Evolutionary conservation across 2,888 invertebrate species (phyloP).

Genomic region (Pachliopta kotzebuea): DNA sequence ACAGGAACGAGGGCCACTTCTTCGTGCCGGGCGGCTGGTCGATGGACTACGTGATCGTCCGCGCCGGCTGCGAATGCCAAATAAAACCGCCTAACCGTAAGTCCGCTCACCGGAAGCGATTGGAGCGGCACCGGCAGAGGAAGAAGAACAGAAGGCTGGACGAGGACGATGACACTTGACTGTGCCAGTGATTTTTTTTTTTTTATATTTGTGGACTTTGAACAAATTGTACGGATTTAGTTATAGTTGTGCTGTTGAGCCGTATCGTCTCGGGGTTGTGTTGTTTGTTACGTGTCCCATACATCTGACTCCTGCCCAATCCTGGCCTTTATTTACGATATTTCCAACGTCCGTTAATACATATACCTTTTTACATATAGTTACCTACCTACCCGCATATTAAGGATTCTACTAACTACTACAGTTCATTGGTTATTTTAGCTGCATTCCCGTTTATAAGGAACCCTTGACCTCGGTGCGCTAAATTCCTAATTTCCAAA

Average conservation of each 20-base stretch:
- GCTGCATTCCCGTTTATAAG: too few relatives aligned
- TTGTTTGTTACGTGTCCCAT: too few relatives aligned
- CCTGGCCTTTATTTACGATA: too few relatives aligned
- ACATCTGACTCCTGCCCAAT: too few relatives aligned
- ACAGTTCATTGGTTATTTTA: too few relatives aligned
- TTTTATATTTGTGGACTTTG: conserved; percentile 54
- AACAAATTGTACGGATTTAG: conserved; percentile 54
- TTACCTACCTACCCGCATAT: too few relatives aligned
- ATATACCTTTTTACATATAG: too few relatives aligned
- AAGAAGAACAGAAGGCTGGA: conserved; percentile 58
- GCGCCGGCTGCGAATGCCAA: conserved; percentile 92
- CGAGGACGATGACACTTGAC: conserved; percentile 68
- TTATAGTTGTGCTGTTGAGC: conserved; percentile 43
- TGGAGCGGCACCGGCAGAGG: conserved; percentile 58
- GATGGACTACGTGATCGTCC: conserved; percentile 60
- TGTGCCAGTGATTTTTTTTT: conserved; percentile 44
- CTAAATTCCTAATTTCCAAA: too few relatives aligned
- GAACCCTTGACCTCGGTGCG: too few relatives aligned
- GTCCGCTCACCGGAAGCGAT: conserved; percentile 46
- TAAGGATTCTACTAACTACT: too few relatives aligned
- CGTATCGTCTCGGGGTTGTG: conserved; percentile 30
- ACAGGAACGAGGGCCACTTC: conserved; percentile 27
- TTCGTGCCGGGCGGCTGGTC: conserved; percentile 28
- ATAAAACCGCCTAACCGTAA: conserved; percentile 82
- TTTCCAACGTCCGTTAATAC: too few relatives aligned